Conservation (phyloP, 2,797 vertebrate genomes). For the Lagodon rhomboides region DNA sequence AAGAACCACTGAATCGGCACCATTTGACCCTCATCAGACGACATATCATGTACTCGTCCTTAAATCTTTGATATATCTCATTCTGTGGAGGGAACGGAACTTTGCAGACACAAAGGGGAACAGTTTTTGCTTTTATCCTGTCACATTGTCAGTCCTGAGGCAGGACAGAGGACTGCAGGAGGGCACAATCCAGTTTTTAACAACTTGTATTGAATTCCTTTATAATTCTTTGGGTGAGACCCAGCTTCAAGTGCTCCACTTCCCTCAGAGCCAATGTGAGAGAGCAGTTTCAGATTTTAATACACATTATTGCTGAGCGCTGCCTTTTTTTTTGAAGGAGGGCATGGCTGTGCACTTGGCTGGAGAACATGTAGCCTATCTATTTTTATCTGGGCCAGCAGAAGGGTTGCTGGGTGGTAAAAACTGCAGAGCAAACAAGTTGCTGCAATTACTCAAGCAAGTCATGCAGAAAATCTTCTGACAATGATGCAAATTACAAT, state of each 20-base stretch:
- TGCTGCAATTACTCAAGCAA: slow-evolving; percentile 64
- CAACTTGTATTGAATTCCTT: slow-evolving; percentile 54
- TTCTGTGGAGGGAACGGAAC: slow-evolving; percentile 9
- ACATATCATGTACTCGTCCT: not conserved
- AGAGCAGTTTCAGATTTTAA: slow-evolving; percentile 63
- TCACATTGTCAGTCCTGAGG: slow-evolving; percentile 8
- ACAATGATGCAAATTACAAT: slow-evolving; percentile 64
- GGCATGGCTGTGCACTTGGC: slow-evolving; percentile 65
- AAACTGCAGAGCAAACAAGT: slow-evolving; percentile 74
- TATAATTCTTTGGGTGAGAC: slow-evolving; percentile 52
- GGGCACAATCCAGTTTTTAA: slow-evolving; percentile 23
- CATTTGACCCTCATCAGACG: not conserved
- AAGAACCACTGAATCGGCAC: slow-evolving; percentile 1
- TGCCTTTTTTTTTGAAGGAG: slow-evolving; percentile 60
- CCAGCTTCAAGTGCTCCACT: slow-evolving; percentile 35
- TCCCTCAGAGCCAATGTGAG: slow-evolving; percentile 40
- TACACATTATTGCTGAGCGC: slow-evolving; percentile 69
- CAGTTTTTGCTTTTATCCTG: slow-evolving; percentile 37
- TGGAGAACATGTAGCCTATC: slow-evolving; percentile 60
- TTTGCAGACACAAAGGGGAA: slow-evolving; percentile 14
- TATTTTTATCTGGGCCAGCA: slow-evolving; percentile 73
- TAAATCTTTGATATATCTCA: slow-evolving; percentile 17
- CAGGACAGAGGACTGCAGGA: slow-evolving; percentile 12
- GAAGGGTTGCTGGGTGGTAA: slow-evolving; percentile 56
- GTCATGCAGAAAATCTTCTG: slow-evolving; percentile 68